Conservation (phyloP, 2,113 vertebrate species). For the Arvicanthis niloticus region DNA sequence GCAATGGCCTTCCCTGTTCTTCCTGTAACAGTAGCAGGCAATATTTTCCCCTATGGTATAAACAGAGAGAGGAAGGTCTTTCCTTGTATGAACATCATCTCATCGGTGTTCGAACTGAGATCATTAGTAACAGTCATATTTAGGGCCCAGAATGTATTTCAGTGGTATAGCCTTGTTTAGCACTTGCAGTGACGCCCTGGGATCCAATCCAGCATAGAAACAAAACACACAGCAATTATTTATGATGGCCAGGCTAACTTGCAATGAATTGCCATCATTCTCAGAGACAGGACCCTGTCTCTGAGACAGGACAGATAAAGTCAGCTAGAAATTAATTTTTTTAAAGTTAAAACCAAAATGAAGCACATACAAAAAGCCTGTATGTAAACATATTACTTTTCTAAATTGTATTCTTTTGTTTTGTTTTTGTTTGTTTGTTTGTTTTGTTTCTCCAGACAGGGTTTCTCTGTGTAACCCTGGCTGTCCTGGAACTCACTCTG, state of each 20-base stretch:
- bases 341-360: background rate
- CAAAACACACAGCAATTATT: background rate
- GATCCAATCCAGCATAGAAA: background rate
- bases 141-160: background rate
- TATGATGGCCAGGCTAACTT: background rate
- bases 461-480: too few species aligned
- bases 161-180: too few species aligned
- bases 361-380: background rate
- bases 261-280: background rate
- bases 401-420: too few species aligned
- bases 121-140: background rate
- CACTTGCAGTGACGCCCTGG: background rate
- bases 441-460: too few species aligned
- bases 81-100: background rate
- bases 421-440: too few species aligned
- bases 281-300: background rate
- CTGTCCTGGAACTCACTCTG: too few species aligned
- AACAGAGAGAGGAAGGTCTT: background rate
- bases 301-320: background rate
- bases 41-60: background rate
- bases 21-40: background rate
- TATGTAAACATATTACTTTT: background rate
- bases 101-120: background rate
- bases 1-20: background rate
- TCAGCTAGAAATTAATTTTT: background rate